Evolutionary conservation across 1,140 invertebrate genomes (phyloP).

Genomic region (Diorhabda elongata): DNA sequence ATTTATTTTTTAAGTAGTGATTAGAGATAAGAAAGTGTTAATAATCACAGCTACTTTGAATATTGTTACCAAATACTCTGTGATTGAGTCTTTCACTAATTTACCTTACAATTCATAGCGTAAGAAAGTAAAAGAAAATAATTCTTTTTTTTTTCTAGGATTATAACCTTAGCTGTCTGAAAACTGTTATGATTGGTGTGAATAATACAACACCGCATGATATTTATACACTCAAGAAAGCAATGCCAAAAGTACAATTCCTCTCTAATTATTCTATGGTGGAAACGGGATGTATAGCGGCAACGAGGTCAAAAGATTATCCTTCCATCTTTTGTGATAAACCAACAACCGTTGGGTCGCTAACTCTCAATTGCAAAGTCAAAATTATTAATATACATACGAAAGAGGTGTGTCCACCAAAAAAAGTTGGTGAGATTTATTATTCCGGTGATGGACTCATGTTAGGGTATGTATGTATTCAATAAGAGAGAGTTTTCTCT

Average conservation of each 20-base stretch:
- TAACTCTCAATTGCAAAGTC: constrained; percentile 28
- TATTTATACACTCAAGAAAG: constrained; percentile 18
- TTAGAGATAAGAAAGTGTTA: no score
- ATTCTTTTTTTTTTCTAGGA: constrained; percentile 23
- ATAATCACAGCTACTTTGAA: no score
- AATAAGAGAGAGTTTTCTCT: no score
- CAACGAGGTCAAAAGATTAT: constrained; percentile 14
- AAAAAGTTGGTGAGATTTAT: constrained; percentile 34
- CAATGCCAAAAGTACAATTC: constrained; percentile 28
- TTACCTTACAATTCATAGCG: no score
- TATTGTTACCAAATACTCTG: no score
- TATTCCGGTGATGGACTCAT: constrained; percentile 32
- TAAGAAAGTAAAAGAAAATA: no score
- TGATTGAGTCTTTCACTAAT: no score
- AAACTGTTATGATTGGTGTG: constrained; percentile 32
- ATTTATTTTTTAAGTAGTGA: no score
- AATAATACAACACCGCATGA: constrained; percentile 24
- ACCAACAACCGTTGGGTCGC: constrained; percentile 28
- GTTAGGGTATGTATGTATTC: constrained; percentile 28
- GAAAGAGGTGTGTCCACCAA: constrained; percentile 19
- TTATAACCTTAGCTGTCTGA: constrained; percentile 33
- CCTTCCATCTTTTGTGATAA: constrained; percentile 18
- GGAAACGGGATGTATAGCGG: constrained; percentile 29
- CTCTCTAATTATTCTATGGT: constrained; percentile 28
- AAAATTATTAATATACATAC: constrained; percentile 30